Evolutionary conservation across 2,888 invertebrate genomes (phyloP).

Genomic region (Gisinianus flammeolus): DNA sequence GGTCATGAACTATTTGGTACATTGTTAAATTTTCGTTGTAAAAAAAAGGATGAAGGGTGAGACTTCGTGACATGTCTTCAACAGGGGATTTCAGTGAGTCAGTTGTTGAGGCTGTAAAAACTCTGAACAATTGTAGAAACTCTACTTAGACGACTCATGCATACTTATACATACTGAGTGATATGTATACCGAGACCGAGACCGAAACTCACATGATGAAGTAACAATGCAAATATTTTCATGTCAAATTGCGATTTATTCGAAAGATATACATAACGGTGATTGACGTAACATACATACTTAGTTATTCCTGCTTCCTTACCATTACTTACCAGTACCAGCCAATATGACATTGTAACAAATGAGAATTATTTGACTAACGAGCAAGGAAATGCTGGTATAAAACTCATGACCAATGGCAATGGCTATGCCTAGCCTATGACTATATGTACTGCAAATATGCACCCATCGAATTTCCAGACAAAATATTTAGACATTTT

Average conservation of each 20-base stretch:
- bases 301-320: background rate
- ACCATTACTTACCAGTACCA: background rate
- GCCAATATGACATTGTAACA: background rate
- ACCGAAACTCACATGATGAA: no score
- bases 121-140: background rate
- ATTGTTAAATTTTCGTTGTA: background rate
- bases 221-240: conserved; percentile 26
- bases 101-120: no score
- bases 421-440: no score
- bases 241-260: conserved; percentile 22
- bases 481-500: background rate
- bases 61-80: background rate
- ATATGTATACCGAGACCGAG: no score
- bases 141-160: background rate
- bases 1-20: background rate
- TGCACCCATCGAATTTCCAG: no score
- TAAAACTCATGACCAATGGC: no score
- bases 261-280: conserved; percentile 5
- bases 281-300: conserved; percentile 13
- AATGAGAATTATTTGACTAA: conserved; percentile 10
- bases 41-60: background rate
- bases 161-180: background rate
- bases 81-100: background rate
- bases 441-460: no score
- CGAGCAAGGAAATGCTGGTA: background rate